Conservation (phyloP, 2,797 vertebrate genomes). For the Channa striata region DNA sequence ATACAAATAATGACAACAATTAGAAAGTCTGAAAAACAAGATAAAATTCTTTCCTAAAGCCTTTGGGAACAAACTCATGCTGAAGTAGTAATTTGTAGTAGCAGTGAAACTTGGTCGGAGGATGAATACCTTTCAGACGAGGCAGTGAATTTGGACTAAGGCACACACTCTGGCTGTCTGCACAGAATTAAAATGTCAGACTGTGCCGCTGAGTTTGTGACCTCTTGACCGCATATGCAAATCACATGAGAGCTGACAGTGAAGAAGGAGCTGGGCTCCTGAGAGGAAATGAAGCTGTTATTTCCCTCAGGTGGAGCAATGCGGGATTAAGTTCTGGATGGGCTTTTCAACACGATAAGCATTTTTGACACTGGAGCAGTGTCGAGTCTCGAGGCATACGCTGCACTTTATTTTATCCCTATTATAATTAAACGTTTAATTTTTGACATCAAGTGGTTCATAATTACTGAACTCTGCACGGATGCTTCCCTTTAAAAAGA, state of each 20-base stretch:
- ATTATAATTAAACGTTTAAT: slow-evolving; percentile 45
- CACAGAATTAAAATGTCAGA: slow-evolving; percentile 79
- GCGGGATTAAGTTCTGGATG: slow-evolving; percentile 44
- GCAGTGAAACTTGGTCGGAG: not conserved
- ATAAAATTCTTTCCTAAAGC: not conserved
- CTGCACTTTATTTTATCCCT: slow-evolving; percentile 56
- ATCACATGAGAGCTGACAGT: slow-evolving; percentile 61
- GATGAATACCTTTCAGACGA: slow-evolving; percentile 34
- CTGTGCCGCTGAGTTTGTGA: slow-evolving; percentile 61
- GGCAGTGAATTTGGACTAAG: slow-evolving; percentile 34
- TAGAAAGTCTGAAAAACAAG: not conserved
- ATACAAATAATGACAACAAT: not conserved
- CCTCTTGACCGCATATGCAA: slow-evolving; percentile 76
- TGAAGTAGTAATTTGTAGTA: not conserved
- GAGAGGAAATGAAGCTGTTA: slow-evolving; percentile 61
- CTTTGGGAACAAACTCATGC: not conserved
- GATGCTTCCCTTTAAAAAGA: not conserved
- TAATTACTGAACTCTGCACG: not conserved
- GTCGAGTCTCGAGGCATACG: slow-evolving; percentile 33
- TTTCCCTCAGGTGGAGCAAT: slow-evolving; percentile 49
- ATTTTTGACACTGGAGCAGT: slow-evolving; percentile 43
- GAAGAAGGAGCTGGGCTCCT: slow-evolving; percentile 53
- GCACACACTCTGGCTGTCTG: slow-evolving; percentile 57
- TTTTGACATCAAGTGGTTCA: slow-evolving; percentile 42
- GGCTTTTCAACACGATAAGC: slow-evolving; percentile 52